Conservation (phyloP, 1,140 invertebrate species). For the Telenomus remus region DNA sequence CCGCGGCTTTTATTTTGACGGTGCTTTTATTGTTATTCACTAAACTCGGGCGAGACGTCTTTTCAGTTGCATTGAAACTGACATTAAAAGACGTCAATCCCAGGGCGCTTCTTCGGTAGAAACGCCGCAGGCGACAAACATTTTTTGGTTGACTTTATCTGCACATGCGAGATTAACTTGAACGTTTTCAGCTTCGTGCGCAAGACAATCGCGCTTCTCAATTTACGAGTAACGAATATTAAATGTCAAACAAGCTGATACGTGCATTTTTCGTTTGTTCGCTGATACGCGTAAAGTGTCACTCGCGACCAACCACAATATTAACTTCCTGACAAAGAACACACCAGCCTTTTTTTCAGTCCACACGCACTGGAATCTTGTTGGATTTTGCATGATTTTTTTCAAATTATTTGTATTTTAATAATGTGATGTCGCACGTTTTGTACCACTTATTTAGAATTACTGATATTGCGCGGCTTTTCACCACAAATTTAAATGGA, state of each 20-base stretch:
- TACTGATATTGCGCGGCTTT: too few species aligned
- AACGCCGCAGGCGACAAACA: slow-evolving; percentile 10
- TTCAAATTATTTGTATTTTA: not conserved
- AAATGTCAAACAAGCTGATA: slow-evolving; percentile 42
- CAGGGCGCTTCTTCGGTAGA: slow-evolving; percentile 10
- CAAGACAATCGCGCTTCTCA: slow-evolving; percentile 36
- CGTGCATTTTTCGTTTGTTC: slow-evolving; percentile 21
- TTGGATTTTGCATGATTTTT: not conserved
- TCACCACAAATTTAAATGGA: too few species aligned
- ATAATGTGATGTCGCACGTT: too few species aligned
- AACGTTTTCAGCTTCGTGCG: slow-evolving; percentile 35
- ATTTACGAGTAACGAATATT: slow-evolving; percentile 33
- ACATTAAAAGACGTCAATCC: slow-evolving; percentile 15
- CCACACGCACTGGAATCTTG: too few species aligned
- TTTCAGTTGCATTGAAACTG: slow-evolving; percentile 3
- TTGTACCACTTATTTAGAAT: too few species aligned
- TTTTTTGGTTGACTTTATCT: slow-evolving; percentile 46
- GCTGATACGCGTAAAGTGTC: slow-evolving; percentile 22
- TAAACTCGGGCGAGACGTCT: not conserved
- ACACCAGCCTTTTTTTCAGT: too few species aligned
- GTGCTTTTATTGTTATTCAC: slow-evolving; percentile 4
- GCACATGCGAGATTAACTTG: slow-evolving; percentile 28
- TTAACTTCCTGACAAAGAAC: slow-evolving; percentile 22
- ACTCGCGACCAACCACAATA: slow-evolving; percentile 8
- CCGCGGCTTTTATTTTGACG: not conserved